Percentiles rank a stretch among this genome's conserved stretches.
These are phyloP conservation scores for Drosophila pectinifera DNA, from an alignment of 1,140 invertebrate genomes.

Conservation along the genomic window DNA sequence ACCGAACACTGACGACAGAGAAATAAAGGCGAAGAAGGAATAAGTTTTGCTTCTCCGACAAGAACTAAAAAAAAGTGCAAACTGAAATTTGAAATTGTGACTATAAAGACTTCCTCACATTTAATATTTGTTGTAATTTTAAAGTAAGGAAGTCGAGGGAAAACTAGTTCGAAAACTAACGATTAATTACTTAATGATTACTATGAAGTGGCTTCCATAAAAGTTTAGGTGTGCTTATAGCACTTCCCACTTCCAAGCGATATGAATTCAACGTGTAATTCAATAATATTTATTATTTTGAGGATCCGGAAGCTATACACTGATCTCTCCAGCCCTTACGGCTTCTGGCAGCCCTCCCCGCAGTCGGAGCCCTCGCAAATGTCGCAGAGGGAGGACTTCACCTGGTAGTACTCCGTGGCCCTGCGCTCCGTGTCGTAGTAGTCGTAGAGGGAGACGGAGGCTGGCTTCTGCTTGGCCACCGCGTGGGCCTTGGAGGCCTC, in stretches of 20 bases:
- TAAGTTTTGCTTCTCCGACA: background rate
- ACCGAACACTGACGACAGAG: background rate
- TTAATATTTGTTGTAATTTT: background rate
- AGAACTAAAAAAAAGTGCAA: background rate
- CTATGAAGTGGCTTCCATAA: no score
- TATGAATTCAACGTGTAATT: background rate
- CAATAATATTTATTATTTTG: background rate
- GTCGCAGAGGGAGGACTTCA: constrained; percentile 90
- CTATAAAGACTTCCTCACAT: no score
- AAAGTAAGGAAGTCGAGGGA: background rate
- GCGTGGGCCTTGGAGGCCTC: constrained; percentile 92
- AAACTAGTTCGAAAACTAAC: no score
- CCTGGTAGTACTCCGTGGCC: constrained; percentile 91
- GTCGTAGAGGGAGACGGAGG: constrained; percentile 95
- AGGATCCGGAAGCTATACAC: background rate
- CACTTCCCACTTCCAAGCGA: background rate
- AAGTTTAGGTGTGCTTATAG: no score
- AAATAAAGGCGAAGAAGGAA: background rate
- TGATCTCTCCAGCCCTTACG: background rate
- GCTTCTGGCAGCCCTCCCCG: constrained; percentile 84
- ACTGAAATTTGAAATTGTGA: background rate
- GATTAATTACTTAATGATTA: no score
- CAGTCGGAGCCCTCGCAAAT: constrained; percentile 91
- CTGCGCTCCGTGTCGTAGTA: constrained; percentile 93
- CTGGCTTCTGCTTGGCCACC: constrained; percentile 94